These are phyloP conservation scores for Lordiphosa stackelbergi DNA, from an alignment of 1,140 invertebrate genomes.

Conservation along the genomic window DNA sequence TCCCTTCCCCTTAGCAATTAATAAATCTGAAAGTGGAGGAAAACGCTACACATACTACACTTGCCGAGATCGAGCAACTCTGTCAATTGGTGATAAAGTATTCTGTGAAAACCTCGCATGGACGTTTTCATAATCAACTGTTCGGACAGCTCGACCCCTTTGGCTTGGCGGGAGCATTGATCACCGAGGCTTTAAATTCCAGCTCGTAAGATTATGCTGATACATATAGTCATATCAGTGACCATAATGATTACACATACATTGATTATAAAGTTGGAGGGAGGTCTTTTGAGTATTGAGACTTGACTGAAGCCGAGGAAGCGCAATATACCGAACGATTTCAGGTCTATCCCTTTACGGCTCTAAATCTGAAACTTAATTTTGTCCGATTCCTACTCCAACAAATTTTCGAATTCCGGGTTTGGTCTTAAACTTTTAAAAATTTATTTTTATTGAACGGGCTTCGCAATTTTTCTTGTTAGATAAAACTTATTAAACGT, in stretches of 20 bases:
- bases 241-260: neutral
- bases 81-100: constrained; percentile 81
- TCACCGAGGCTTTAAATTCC: constrained; percentile 87
- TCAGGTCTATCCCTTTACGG: too few relatives aligned
- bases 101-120: constrained; percentile 86
- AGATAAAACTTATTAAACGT: too few relatives aligned
- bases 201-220: constrained; percentile 81
- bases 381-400: too few relatives aligned
- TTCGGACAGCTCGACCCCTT: constrained; percentile 86
- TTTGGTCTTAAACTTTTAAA: too few relatives aligned
- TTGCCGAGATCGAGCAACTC: constrained; percentile 79
- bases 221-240: constrained; percentile 4
- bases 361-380: too few relatives aligned
- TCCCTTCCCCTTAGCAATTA: constrained; percentile 73
- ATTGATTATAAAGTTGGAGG: too few relatives aligned
- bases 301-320: too few relatives aligned
- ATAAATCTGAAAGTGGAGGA: constrained; percentile 79
- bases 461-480: too few relatives aligned
- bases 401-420: too few relatives aligned
- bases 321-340: too few relatives aligned
- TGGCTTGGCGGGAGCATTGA: constrained; percentile 85
- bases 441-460: too few relatives aligned
- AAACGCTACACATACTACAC: constrained; percentile 66
- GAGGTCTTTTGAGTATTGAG: too few relatives aligned
- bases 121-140: constrained; percentile 87